Conservation (phyloP, 2,888 invertebrate species). For the Brachypalpus laphriformis region DNA sequence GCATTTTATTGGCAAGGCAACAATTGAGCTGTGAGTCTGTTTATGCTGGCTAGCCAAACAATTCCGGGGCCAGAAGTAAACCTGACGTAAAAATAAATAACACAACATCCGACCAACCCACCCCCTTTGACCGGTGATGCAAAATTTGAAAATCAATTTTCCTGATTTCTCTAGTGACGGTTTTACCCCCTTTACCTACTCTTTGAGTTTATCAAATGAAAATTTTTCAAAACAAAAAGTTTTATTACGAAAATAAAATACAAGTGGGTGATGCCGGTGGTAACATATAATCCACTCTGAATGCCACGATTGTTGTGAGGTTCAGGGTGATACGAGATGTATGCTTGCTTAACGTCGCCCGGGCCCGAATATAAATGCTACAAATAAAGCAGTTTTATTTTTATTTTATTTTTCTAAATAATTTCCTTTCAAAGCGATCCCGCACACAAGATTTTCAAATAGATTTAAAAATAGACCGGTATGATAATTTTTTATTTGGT, state of each 20-base stretch:
- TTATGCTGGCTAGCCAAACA: conserved; percentile 62
- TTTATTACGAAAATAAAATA: conserved; percentile 40
- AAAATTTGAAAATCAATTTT: conserved; percentile 72
- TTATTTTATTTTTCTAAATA: neutral
- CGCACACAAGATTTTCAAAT: neutral
- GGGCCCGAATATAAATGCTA: neutral
- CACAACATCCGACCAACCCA: neutral
- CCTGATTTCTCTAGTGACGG: conserved; percentile 67
- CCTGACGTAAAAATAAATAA: conserved; percentile 1
- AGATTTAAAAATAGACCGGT: neutral
- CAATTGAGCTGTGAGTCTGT: conserved; percentile 54
- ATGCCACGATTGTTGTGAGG: neutral
- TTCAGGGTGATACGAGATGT: neutral
- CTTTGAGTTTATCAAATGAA: conserved; percentile 45
- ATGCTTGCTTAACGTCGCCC: neutral
- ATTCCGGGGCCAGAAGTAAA: conserved; percentile 29
- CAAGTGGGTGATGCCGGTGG: neutral
- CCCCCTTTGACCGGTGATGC: neutral
- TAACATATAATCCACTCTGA: neutral
- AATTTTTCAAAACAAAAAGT: conserved; percentile 29
- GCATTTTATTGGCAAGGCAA: conserved; percentile 58
- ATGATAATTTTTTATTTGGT: neutral
- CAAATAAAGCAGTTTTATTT: neutral
- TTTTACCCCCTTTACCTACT: neutral
- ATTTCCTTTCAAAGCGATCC: neutral